A percentile compares a stretch with the other conserved stretches of the same genome.
Conservation (phyloP, 1,140 invertebrate species). For the Danaus melanippus region DNA sequence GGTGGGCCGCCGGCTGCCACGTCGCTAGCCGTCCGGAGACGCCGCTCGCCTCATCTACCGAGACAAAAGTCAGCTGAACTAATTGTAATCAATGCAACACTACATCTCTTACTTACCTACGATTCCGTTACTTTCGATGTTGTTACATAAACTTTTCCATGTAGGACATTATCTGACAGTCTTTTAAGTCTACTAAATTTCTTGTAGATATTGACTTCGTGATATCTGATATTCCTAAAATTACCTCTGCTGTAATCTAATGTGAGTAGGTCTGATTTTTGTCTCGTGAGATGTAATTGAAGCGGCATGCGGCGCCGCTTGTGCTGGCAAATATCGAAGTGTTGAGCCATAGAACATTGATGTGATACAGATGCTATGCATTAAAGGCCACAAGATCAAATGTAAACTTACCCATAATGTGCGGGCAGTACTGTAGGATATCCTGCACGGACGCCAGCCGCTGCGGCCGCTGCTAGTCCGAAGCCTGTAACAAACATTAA, state of each 20-base stretch:
- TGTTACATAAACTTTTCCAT: conserved; percentile 1
- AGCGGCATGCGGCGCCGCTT: conserved; percentile 54
- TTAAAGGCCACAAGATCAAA: conserved; percentile 14
- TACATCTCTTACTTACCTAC: conserved; percentile 26
- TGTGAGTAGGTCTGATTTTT: conserved; percentile 57
- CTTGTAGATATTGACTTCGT: conserved; percentile 3
- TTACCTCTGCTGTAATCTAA: conserved; percentile 3
- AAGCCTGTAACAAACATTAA: conserved; percentile 55
- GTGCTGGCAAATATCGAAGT: conserved; percentile 68
- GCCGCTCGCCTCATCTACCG: conserved; percentile 68
- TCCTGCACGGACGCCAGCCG: conserved; percentile 76
- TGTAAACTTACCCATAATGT: conserved; percentile 81
- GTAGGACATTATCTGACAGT: conserved; percentile 2
- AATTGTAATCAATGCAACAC: conserved; percentile 22
- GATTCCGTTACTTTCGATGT: background rate
- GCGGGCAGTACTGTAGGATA: conserved; percentile 80
- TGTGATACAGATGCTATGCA: conserved; percentile 38
- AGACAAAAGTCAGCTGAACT: conserved; percentile 69
- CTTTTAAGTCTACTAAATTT: background rate
- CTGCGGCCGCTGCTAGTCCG: conserved; percentile 55
- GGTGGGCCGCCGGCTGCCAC: conserved; percentile 59
- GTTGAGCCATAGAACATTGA: conserved; percentile 67
- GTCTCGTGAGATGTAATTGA: conserved; percentile 67
- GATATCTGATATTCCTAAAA: conserved; percentile 1
- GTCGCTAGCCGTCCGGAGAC: conserved; percentile 52